Conservation (phyloP, 2,888 invertebrate genomes). For the Patella depressa region DNA sequence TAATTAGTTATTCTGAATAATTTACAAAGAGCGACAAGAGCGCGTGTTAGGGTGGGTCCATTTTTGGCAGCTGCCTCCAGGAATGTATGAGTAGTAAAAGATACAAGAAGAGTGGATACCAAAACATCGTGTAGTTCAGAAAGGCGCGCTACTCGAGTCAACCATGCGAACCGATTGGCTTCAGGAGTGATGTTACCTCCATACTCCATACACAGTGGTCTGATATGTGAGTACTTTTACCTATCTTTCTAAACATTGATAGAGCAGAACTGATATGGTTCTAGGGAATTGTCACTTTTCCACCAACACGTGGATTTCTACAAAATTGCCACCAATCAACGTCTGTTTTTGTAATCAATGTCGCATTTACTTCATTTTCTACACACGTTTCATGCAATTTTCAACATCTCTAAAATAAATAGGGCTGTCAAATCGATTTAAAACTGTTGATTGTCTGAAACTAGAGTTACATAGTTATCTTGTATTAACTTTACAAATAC, state of each 20-base stretch:
- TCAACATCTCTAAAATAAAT: slow-evolving; percentile 4
- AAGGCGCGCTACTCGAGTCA: too few relatives aligned
- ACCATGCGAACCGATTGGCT: not conserved
- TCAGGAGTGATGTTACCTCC: not conserved
- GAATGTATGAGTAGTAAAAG: not conserved
- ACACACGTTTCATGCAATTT: slow-evolving; percentile 3
- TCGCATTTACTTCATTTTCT: slow-evolving; percentile 5
- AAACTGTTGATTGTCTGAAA: slow-evolving; percentile 1
- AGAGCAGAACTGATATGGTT: not conserved
- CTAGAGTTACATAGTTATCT: too few relatives aligned
- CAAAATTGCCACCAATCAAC: not conserved
- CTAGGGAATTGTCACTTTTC: not conserved
- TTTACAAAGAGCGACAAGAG: slow-evolving; percentile 5
- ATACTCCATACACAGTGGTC: not conserved
- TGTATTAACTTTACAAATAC: too few relatives aligned
- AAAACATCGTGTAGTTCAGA: too few relatives aligned
- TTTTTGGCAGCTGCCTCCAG: slow-evolving; percentile 7
- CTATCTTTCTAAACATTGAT: not conserved
- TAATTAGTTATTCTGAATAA: slow-evolving; percentile 10
- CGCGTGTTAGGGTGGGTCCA: slow-evolving; percentile 4
- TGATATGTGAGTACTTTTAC: not conserved
- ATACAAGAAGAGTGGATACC: too few relatives aligned
- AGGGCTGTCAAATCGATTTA: slow-evolving; percentile 4
- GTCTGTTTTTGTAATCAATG: not conserved
- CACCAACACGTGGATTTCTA: slow-evolving; percentile 9